A percentile compares a stretch with the other conserved stretches of the same genome.
Evolutionary conservation across 64 coral and sea anemone genomes (phyloP).

Genomic region (Trachythela sp.): DNA sequence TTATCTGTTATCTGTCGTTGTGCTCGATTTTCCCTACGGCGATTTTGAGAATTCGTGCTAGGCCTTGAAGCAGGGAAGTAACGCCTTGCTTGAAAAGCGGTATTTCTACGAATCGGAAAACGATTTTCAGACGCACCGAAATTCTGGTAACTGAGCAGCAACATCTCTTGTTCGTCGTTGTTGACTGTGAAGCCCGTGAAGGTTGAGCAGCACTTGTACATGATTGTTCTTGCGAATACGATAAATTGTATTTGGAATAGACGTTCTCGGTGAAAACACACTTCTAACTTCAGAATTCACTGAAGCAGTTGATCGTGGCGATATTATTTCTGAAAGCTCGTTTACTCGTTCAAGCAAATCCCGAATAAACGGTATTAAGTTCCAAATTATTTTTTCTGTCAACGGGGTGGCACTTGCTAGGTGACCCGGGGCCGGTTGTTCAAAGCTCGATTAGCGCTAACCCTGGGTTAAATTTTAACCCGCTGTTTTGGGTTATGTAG

Average conservation of each 20-base stretch:
- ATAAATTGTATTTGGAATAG: neutral
- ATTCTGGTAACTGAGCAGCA: no score
- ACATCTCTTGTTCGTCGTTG: no score
- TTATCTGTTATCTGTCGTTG: neutral
- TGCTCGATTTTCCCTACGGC: neutral
- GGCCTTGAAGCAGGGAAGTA: neutral
- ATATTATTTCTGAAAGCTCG: neutral
- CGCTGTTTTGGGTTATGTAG: no score
- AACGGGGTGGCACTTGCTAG: no score
- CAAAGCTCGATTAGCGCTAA: no score
- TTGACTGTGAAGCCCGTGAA: neutral
- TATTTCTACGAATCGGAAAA: neutral
- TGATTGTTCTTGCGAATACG: neutral
- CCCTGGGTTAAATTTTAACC: no score
- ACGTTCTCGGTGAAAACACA: neutral
- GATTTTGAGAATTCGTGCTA: neutral
- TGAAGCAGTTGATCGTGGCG: neutral
- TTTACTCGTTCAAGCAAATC: no score
- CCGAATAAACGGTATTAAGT: no score
- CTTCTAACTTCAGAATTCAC: neutral
- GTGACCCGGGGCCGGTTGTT: no score
- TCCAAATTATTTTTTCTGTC: no score
- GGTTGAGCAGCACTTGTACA: neutral
- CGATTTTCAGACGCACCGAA: neutral
- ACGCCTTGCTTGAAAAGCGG: neutral